Evolutionary conservation across 1,140 invertebrate species (phyloP).

Genomic region (Probaryconus sp.): DNA sequence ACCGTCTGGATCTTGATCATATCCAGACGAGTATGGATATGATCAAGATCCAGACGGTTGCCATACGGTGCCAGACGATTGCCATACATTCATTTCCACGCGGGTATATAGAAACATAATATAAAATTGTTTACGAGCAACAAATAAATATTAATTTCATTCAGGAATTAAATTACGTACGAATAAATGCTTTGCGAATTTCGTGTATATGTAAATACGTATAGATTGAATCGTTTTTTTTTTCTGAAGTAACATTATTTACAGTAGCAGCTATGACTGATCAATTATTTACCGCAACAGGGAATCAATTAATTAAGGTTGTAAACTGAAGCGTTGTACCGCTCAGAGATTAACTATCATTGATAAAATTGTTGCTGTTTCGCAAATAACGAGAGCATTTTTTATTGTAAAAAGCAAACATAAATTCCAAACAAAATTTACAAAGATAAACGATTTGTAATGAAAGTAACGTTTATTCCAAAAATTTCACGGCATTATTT

Average conservation of each 20-base stretch:
- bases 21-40: too few relatives aligned
- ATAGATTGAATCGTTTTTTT: too few relatives aligned
- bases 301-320: slow-evolving; percentile 51
- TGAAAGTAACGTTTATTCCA: too few relatives aligned
- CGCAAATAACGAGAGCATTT: slow-evolving; percentile 40
- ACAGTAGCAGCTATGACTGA: slow-evolving; percentile 34
- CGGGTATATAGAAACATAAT: slow-evolving; percentile 1
- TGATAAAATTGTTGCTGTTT: slow-evolving; percentile 36
- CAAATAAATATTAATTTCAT: slow-evolving; percentile 30
- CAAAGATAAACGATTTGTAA: too few relatives aligned
- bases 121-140: slow-evolving; percentile 10
- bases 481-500: too few relatives aligned
- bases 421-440: too few relatives aligned
- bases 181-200: slow-evolving; percentile 5
- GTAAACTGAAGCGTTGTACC: slow-evolving; percentile 31
- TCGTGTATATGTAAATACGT: neutral
- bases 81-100: neutral
- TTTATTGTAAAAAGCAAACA: too few relatives aligned
- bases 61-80: too few relatives aligned
- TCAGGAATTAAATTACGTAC: neutral
- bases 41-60: too few relatives aligned
- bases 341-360: slow-evolving; percentile 31
- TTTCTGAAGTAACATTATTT: slow-evolving; percentile 19
- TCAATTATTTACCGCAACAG: slow-evolving; percentile 35
- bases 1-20: too few relatives aligned